These are phyloP conservation scores for Pedetes capensis DNA, from an alignment of 2,113 vertebrate genomes.

Conservation along the genomic window DNA sequence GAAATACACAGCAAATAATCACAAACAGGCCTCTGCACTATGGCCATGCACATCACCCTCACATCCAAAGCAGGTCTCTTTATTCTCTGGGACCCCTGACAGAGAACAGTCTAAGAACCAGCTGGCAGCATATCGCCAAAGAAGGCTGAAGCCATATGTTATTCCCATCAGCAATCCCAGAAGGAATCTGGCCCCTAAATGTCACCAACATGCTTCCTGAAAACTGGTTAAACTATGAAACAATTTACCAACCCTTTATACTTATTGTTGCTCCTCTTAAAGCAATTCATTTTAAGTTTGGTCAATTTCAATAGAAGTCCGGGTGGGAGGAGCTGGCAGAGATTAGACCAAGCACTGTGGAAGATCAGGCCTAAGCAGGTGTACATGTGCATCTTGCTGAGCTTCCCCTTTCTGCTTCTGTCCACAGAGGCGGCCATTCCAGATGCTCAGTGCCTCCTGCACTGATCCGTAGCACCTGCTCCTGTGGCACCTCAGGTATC, in stretches of 20 bases:
- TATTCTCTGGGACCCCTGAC: not conserved
- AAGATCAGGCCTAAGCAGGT: not conserved
- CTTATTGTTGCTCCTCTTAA: not conserved
- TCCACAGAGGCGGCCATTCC: not conserved
- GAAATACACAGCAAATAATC: not conserved
- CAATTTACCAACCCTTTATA: not conserved
- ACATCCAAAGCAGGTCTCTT: not conserved
- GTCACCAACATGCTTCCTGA: not conserved
- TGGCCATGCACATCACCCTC: not conserved
- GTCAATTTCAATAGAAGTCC: not conserved
- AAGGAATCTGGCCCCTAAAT: not conserved
- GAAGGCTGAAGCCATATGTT: not conserved
- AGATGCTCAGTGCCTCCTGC: not conserved
- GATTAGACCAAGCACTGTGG: not conserved
- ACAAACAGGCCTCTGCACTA: not conserved
- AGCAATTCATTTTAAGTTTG: not conserved
- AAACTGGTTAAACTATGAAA: not conserved
- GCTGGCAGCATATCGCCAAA: not conserved
- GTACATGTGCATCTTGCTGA: accelerated
- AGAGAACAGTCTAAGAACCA: not conserved
- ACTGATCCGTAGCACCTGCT: not conserved
- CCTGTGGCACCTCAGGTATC: not conserved
- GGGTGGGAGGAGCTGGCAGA: no score
- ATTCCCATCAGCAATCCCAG: not conserved
- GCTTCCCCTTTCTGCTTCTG: not conserved